Evolutionary conservation across 2,113 vertebrate species (phyloP), one percentile per base, ranked within the genome.

Genomic region (Emydura subglobosa): DNA sequence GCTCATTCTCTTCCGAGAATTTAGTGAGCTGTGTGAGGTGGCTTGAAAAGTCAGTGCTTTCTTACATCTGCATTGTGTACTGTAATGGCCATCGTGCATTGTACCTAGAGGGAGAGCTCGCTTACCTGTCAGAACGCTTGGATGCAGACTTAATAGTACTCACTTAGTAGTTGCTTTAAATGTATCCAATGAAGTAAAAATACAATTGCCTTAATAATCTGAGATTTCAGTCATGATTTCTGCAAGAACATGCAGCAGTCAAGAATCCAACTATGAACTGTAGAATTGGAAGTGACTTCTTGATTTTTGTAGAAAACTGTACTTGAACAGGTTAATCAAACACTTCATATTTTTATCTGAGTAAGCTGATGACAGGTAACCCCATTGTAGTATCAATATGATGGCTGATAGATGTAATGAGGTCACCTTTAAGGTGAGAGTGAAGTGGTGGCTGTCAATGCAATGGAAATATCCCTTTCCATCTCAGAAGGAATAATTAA

Each of bases 121-220:
- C n/a, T 0, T 4, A 65, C 76, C 85, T 87, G 79, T 68, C n/a
- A 24, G 85, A 84, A 82, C 39, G 54, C 39, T 72, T 57, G 7
- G 57, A 83, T 82, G 82, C 92, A 85, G 90, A 39, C 72, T 88
- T 84, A 85, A 88, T 65, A 82, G 12, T 54, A 79, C n/a, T 47
- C 85, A 87, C 93, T 82, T 55, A 88, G 96, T 85, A 90, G 91
- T 94, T 97, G 87, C 91, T 49, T 83, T 84, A 81, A 47, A 74
- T 95, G 90, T 87, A 87, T 79, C 92, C 78, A 85, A 11, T 94
- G 54, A 97, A 97, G 94, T 92, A 94, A 96, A 96, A 83, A 34
- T 91, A 25, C 76, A 59, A 39, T 80, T 91, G 94, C 87, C 96
- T 97, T 96, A 97, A 93, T 94, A 93, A 93, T 93, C 83, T 91